Conservation (phyloP, 1,140 invertebrate genomes). For the Anoplophora glabripennis region DNA sequence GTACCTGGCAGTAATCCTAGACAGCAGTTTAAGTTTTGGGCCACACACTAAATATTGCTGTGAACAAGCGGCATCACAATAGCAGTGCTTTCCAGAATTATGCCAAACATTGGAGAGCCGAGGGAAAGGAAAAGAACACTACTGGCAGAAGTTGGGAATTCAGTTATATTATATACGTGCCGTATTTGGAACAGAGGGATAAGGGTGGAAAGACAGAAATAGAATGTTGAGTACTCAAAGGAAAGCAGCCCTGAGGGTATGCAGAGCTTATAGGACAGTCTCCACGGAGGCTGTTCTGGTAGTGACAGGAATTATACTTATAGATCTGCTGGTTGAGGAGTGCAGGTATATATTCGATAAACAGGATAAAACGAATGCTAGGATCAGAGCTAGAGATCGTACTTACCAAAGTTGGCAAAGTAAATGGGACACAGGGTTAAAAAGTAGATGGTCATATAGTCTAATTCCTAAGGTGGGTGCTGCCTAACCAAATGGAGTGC, state of each 20-base stretch:
- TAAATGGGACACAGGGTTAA: constrained; percentile 1
- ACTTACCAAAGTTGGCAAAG: constrained; percentile 9
- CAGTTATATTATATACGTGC: constrained; percentile 4
- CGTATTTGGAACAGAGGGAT: neutral
- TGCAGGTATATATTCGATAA: neutral
- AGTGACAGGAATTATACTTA: constrained; percentile 5
- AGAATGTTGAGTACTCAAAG: no score
- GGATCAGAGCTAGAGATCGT: neutral
- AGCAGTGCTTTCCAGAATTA: neutral
- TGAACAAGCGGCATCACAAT: neutral
- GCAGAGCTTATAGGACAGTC: constrained; percentile 12
- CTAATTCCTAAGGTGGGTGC: constrained; percentile 12
- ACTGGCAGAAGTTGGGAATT: neutral
- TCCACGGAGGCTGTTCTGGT: constrained; percentile 13
- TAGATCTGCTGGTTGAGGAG: constrained; percentile 12
- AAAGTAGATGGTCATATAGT: constrained; percentile 13
- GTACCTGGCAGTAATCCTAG: constrained; percentile 20
- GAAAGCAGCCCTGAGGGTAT: neutral
- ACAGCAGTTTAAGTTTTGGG: neutral
- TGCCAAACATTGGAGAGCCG: neutral
- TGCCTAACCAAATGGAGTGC: neutral
- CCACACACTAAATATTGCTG: neutral
- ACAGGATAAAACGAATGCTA: neutral
- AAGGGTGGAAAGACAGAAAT: neutral
- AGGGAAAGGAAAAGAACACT: neutral